phyloP scores from a whole-genome alignment of 2,888 invertebrate genomes.

The Mimas tiliae region DNA sequence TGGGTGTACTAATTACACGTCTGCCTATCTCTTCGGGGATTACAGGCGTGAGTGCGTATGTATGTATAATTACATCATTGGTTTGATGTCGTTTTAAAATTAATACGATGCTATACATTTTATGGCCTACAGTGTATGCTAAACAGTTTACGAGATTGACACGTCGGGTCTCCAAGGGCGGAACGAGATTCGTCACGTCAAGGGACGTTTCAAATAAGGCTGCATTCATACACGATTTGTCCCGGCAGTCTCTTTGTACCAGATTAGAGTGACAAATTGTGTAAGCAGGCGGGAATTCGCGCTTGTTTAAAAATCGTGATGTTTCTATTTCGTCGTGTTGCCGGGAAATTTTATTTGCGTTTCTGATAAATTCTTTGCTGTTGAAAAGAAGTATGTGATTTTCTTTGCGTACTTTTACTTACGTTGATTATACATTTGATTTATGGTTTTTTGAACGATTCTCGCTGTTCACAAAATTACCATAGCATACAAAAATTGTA shows the following conservation, averaged over 20 bases:
- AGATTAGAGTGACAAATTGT: conserved; percentile 40
- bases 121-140: not conserved
- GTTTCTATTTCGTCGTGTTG: conserved; percentile 5
- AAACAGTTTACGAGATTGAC: conserved; percentile 7
- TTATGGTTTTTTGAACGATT: no score
- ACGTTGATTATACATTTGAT: not conserved
- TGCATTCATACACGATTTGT: conserved; percentile 25
- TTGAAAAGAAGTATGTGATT: not conserved
- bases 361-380: not conserved
- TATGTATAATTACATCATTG: no score
- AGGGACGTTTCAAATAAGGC: conserved; percentile 23
- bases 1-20: no score
- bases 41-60: no score
- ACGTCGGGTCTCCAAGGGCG: conserved; percentile 5
- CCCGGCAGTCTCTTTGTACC: conserved; percentile 23
- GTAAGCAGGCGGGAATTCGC: conserved; percentile 37
- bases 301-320: conserved; percentile 30
- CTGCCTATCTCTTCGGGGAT: no score
- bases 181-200: conserved; percentile 21
- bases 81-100: no score
- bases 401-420: not conserved
- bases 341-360: not conserved
- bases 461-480: no score
- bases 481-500: no score
- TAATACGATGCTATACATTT: no score